Percentiles rank a stretch among this genome's conserved stretches.
phyloP scores from a whole-genome alignment of 2,797 vertebrate species.

The Gallinago nigripennis region DNA sequence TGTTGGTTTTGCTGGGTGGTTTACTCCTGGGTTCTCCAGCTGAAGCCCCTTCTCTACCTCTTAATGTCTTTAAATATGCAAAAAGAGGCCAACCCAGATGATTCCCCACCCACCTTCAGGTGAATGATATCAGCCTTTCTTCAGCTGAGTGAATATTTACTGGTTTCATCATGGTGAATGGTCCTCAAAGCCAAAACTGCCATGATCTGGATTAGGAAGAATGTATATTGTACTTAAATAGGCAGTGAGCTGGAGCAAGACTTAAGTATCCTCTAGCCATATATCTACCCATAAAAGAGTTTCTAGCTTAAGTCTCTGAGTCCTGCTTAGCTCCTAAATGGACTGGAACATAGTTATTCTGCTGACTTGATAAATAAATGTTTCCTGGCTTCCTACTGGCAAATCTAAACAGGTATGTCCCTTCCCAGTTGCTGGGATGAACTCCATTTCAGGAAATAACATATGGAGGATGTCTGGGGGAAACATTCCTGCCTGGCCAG shows the following conservation, averaged over 20 bases:
- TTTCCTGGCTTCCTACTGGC: background rate
- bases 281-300: background rate
- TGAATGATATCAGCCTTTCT: background rate
- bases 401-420: background rate
- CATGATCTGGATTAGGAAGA: background rate
- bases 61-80: background rate
- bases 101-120: background rate
- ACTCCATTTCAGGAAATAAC: background rate
- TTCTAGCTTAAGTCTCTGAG: background rate
- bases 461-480: accelerated
- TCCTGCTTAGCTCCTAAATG: background rate
- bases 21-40: background rate
- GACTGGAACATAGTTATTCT: background rate
- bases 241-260: background rate
- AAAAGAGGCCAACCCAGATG: background rate
- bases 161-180: background rate
- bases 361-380: background rate
- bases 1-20: background rate
- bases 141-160: background rate
- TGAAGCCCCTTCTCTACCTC: background rate
- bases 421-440: background rate
- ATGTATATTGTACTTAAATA: background rate
- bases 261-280: background rate
- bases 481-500: background rate
- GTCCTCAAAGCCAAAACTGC: background rate